These are phyloP conservation scores for Physeter macrocephalus DNA, from an alignment of 2,113 vertebrate species.

Conservation along the genomic window DNA sequence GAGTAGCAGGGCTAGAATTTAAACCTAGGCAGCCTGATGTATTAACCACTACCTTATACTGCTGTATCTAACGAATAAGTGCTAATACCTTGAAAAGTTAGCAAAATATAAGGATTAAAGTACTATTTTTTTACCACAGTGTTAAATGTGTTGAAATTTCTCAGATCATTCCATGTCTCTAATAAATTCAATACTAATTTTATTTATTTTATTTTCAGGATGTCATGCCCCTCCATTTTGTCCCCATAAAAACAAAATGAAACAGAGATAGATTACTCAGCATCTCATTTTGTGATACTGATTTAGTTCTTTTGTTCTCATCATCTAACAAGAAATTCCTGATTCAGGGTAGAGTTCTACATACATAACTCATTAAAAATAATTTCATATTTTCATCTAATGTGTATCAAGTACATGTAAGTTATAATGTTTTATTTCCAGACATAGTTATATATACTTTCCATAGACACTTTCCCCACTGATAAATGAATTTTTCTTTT, in stretches of 20 bases:
- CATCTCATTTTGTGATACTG: neutral
- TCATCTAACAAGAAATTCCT: neutral
- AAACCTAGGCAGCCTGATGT: neutral
- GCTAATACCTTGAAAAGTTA: neutral
- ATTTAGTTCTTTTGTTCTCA: neutral
- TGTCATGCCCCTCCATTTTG: neutral
- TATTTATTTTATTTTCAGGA: neutral
- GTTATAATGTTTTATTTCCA: neutral
- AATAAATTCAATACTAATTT: neutral
- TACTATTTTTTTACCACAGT: neutral
- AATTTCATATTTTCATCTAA: neutral
- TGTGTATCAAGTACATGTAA: neutral
- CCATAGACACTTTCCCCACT: neutral
- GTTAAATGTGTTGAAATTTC: neutral
- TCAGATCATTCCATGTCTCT: neutral
- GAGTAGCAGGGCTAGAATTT: neutral
- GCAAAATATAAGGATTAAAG: neutral
- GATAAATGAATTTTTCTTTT: neutral
- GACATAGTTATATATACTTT: neutral
- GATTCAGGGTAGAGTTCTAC: neutral
- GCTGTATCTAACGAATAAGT: neutral
- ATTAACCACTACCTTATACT: neutral
- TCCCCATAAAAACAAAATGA: neutral
- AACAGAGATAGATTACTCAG: neutral
- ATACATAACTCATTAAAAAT: neutral